Evolutionary conservation across 2,888 invertebrate genomes (phyloP).

Genomic region (Candidula unifasciata): DNA sequence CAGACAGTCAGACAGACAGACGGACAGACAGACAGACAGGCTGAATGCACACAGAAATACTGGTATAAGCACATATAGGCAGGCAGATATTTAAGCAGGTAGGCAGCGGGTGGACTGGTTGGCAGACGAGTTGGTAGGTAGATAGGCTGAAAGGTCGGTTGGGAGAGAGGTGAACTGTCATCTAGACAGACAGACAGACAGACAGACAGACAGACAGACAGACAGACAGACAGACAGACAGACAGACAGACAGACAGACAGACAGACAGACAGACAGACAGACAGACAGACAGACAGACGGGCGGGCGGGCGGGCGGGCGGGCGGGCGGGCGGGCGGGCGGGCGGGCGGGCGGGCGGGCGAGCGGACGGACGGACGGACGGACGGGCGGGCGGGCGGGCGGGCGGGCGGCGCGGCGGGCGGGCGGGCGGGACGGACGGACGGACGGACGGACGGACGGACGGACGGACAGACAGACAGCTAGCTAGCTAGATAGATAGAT

Average conservation of each 20-base stretch:
- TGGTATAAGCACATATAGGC: neutral
- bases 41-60: neutral
- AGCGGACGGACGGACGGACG: neutral
- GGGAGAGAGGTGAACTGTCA: neutral
- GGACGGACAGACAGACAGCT: neutral
- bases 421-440: neutral
- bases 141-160: neutral
- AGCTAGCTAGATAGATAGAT: neutral
- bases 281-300: neutral
- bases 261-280: neutral
- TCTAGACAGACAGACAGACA: neutral
- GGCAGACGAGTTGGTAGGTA: neutral
- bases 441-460: constrained; percentile 8
- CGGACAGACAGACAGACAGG: neutral
- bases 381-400: neutral
- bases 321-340: neutral
- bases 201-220: neutral
- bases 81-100: neutral
- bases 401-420: neutral
- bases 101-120: neutral
- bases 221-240: neutral
- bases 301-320: neutral
- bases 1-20: neutral
- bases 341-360: neutral
- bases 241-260: neutral